Evolutionary conservation across 1,140 invertebrate genomes (phyloP), one percentile per base, ranked within the genome.

Genomic region (Meloidogyne exigua): DNA sequence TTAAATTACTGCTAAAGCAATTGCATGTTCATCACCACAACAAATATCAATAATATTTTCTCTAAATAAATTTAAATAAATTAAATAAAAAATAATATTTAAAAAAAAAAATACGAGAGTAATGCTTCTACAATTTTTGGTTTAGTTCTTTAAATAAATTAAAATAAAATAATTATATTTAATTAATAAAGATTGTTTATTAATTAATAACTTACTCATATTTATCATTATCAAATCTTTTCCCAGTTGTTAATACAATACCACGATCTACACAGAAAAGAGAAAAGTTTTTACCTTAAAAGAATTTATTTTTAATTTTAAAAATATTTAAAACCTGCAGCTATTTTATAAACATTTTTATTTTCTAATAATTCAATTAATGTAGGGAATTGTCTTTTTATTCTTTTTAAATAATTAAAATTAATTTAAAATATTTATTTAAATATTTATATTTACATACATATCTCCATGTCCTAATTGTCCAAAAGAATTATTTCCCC

Each of bases 241-340:
- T 90, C 0, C 92, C 92, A 88, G 92, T 92, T 63, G 91, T 91
- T 83, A 92, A 89, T 0, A 92, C 87, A 44, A 92, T 90, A 18
- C 92, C 92, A 76, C 91, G 90, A 80, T 92, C 90, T 75, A 90
- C 91, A 18, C 91, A 89, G 84, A 93, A 92, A 25, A 92, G 87
- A 81, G 91, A 90, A 80, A 90, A 90, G 2, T 87, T 85, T 72
- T 86, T 84, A n/a, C 89, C 89, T 87, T 64, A 15, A 81, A 68
- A n/a, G n/a, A n/a, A n/a, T n/a, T n/a, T n/a, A 44, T 49, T 21
- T n/a, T 42, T 23, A 13, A 25, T 21, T 23, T 63, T 0, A 36
- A 71, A 36, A 39, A 70, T 3, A 42, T 70, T 70, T 26, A 70
- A 32, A 39, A 72, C 87, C 86, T 23, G 80, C 83, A 44, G 77